Evolutionary conservation across 1,140 invertebrate genomes (phyloP), one percentile per base, ranked within the genome.

Genomic region (Zaprionus capensis): DNA sequence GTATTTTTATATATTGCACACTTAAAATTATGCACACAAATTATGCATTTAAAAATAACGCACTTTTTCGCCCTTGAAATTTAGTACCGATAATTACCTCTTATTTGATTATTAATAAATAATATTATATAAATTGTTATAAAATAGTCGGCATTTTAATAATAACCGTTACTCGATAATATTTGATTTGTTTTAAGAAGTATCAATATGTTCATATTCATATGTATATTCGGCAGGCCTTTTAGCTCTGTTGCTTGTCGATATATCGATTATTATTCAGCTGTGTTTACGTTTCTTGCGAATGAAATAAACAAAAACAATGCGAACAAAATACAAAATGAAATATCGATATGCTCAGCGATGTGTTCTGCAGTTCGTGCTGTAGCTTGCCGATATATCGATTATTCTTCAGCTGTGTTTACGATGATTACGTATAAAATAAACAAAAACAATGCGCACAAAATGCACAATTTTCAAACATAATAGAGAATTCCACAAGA

Each of bases 381-480:
- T 4, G 2, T 4, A 2, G 31, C 31, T 11, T 41, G 67, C 61
- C 56, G 64, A 73, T 24, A 22, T 24, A 51, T 53, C 63, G 64
- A 34, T 34, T 34, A 9, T 11, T 34, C 1, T 5, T 53, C n/a
- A 14, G 9, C 28, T n/a, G 26, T 22, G 14, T n/a, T 24, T 53
- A 41, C 22, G 46, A 62, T 61, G 22, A 49, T 38, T 53, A 22
- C 71, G 22, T 56, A 22, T 38, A n/a, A 2, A 34, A 15, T 9
- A 17, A 26, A 17, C 20, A 5, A n/a, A 26, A 38, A 26, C 11
- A 59, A 51, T 34, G 15, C 9, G 51, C 51, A 46, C 55, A 58
- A 67, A 36, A 57, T 49, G 20, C 11, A 44, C 17, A 15, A 7
- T 26, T 55, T 61, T 15, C 4, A 24, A 31, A 20, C 4, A 41